phyloP scores from a whole-genome alignment of 2,113 vertebrate genomes.

The Phocoena sinus region DNA sequence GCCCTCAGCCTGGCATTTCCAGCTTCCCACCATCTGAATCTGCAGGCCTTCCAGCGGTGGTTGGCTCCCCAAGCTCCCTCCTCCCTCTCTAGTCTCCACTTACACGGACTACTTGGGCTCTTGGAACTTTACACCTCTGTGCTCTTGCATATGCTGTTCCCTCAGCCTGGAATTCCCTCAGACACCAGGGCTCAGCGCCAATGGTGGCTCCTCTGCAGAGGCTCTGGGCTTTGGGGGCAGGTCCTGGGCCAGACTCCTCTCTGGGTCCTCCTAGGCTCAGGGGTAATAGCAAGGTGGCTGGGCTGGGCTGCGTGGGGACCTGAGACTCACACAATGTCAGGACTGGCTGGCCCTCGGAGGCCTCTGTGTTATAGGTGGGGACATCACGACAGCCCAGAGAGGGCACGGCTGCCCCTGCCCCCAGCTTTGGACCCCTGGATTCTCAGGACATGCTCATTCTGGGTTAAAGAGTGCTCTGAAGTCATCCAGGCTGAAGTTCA shows the following conservation, averaged over 20 bases:
- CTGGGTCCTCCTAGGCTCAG: background rate
- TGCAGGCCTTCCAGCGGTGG: background rate
- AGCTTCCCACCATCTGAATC: background rate
- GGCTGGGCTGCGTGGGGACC: background rate
- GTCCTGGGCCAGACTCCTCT: background rate
- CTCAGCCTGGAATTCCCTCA: background rate
- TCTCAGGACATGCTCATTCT: background rate
- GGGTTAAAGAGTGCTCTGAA: background rate
- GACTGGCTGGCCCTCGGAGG: background rate
- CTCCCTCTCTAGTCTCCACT: background rate
- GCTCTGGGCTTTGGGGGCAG: background rate
- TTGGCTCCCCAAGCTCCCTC: background rate
- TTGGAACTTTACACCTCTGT: background rate
- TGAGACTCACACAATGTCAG: background rate
- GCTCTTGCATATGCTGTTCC: background rate
- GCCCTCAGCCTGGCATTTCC: background rate
- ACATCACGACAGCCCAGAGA: background rate
- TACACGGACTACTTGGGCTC: background rate
- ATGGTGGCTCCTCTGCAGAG: background rate
- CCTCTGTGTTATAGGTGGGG: background rate
- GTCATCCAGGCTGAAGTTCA: background rate
- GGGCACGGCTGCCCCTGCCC: background rate
- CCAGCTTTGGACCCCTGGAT: background rate
- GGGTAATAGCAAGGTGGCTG: background rate
- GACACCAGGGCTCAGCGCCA: background rate